Conservation (phyloP, 2,888 invertebrate genomes). For the Rapana venosa region DNA sequence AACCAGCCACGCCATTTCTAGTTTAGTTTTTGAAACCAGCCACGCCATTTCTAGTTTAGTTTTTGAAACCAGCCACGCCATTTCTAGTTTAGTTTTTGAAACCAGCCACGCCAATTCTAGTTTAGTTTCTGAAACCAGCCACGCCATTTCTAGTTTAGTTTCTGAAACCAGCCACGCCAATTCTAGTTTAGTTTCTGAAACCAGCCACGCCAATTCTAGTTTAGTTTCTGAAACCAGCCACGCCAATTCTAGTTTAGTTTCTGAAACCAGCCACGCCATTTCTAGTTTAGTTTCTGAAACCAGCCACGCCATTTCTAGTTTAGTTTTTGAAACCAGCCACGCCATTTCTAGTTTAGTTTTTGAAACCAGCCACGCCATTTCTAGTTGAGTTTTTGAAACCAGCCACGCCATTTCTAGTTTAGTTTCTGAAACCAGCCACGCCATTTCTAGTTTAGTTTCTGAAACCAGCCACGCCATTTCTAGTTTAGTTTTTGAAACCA, state of each 20-base stretch:
- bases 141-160: neutral
- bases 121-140: neutral
- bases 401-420: neutral
- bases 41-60: no score
- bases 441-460: neutral
- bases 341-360: neutral
- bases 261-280: neutral
- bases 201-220: neutral
- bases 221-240: no score
- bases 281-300: no score
- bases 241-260: no score
- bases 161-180: no score
- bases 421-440: no score
- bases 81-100: no score
- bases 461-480: neutral
- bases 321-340: neutral
- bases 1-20: neutral
- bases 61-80: neutral
- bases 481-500: no score
- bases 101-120: no score
- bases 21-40: no score
- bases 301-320: no score
- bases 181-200: slow-evolving; percentile 1
- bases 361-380: no score
- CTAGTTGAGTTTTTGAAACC: neutral